These are phyloP conservation scores for Rhagonycha fulva DNA, from an alignment of 2,888 invertebrate genomes.

Conservation along the genomic window DNA sequence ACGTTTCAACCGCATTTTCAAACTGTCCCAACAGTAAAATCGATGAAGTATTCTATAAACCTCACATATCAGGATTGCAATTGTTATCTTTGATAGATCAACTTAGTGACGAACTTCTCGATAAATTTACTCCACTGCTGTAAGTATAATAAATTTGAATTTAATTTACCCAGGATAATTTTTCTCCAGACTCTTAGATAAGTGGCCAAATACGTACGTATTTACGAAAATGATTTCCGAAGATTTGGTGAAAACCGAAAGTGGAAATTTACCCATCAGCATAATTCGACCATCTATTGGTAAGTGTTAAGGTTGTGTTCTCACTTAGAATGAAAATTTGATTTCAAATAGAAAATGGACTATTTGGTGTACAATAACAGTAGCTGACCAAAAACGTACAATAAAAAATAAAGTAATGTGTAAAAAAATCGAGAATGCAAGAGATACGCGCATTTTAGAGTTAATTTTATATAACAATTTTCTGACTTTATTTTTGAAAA, in stretches of 20 bases:
- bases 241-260: constrained; percentile 59
- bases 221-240: constrained; percentile 76
- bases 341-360: too few relatives aligned
- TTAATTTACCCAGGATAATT: constrained; percentile 49
- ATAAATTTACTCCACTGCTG: constrained; percentile 39
- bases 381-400: too few relatives aligned
- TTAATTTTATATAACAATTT: too few relatives aligned
- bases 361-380: too few relatives aligned
- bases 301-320: too few relatives aligned
- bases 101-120: constrained; percentile 50
- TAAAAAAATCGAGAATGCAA: too few relatives aligned
- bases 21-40: constrained; percentile 37
- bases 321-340: too few relatives aligned
- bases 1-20: constrained; percentile 43
- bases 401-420: too few relatives aligned
- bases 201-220: constrained; percentile 74
- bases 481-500: too few relatives aligned
- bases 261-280: constrained; percentile 62
- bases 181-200: constrained; percentile 52
- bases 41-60: constrained; percentile 55
- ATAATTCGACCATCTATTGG: constrained; percentile 63
- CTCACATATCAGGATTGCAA: constrained; percentile 56
- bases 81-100: constrained; percentile 41
- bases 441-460: too few relatives aligned
- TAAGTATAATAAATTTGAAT: neutral